These are phyloP conservation scores for Palloptera scutellata DNA, from an alignment of 2,888 invertebrate genomes.

Conservation along the genomic window DNA sequence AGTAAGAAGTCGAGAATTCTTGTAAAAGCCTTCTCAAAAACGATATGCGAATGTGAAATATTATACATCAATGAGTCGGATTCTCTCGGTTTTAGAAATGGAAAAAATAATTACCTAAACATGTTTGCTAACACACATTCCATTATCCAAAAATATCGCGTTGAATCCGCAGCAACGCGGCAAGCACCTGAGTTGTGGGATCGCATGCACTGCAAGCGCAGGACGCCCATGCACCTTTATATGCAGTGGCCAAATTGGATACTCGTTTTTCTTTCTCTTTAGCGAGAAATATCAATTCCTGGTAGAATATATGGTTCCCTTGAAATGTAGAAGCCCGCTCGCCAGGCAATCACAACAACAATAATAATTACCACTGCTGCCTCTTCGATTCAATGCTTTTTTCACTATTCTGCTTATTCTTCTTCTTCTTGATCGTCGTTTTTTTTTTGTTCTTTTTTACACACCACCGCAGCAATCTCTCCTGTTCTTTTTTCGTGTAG, in stretches of 20 bases:
- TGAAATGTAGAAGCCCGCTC: background rate
- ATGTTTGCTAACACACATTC: no score
- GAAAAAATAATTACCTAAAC: no score
- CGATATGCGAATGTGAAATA: no score
- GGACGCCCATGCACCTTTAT: background rate
- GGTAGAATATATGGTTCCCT: background rate
- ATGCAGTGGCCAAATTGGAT: background rate
- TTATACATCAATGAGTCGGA: no score
- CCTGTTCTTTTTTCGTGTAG: slow-evolving; percentile 20
- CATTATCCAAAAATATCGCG: no score
- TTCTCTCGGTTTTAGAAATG: no score
- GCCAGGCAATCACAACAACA: background rate
- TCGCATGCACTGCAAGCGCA: background rate
- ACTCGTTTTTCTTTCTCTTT: background rate
- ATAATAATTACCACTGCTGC: slow-evolving; percentile 22
- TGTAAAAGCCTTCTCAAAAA: no score
- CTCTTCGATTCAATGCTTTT: slow-evolving; percentile 16
- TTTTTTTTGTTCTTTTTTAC: background rate
- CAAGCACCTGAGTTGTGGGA: no score
- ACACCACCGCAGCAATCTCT: slow-evolving; percentile 14
- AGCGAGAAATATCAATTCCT: background rate
- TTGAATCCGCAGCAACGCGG: no score
- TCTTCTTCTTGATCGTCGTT: slow-evolving; percentile 8
- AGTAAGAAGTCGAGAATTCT: no score
- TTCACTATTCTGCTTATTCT: slow-evolving; percentile 17